Base-by-base conservation (phyloP, 2,888 invertebrate genomes). In the Macrophya alboannulata region DNA sequence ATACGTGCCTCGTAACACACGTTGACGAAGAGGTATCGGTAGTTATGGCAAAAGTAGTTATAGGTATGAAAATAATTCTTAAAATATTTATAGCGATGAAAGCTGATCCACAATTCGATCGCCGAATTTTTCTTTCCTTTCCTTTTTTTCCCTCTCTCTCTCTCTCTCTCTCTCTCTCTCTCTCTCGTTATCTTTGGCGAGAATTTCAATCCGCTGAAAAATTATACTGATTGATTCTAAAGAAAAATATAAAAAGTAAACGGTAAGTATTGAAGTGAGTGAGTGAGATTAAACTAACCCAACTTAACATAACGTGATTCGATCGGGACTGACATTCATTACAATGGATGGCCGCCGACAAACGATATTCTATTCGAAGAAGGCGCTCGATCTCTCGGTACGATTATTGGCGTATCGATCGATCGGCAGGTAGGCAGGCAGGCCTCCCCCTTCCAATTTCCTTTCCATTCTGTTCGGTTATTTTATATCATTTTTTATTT, bases 331-430 rank as follows among this genome's bases (percentile, higher is more conserved):
- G 81, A 81, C 79, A 59, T 79, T 79, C 79, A 55, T 79, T 79
- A 79, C 79, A 79, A 79, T 79, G 79, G 48, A 79, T 82, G 65
- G 82, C 83, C 51, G 65, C 83, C 68, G 68, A 71, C 83, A 71
- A 83, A 83, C 83, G 83, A 83, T 83, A 81, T 81, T 62, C 81
- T 81, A 59, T 81, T 81, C 81, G 81, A 81, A 59, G 81, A 81
- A 81, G 81, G n/a, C 62, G 62, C 62, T 81, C 81, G 62, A 81
- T 81, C 81, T 81, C 81, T 81, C 81, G 6, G 62, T 59, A 81
- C 59, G 81, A 81, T 81, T 81, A 81, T 81, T 81, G 81, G 81
- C 81, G 81, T 62, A 81, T 81, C 81, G 62, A 62, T 62, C 76
- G 43, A n/a, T n/a, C n/a, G n/a, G n/a, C n/a, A n/a, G n/a, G n/a